Percentiles rank a stretch among this genome's conserved stretches.
These are phyloP conservation scores for Chloromyia formosa DNA, from an alignment of 2,888 invertebrate species.

Conservation along the genomic window DNA sequence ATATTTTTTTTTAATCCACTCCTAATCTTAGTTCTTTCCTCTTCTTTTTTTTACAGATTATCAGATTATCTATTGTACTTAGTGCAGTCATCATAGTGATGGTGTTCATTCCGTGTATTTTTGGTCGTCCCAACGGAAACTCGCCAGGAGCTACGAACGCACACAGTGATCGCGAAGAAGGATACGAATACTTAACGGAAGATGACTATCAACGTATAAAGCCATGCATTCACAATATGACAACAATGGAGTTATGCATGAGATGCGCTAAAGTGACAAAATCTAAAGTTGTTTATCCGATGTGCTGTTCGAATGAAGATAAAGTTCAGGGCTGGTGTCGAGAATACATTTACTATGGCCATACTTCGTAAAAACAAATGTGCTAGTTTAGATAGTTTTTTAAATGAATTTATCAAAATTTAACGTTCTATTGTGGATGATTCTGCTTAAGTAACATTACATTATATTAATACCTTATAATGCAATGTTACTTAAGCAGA, in stretches of 20 bases:
- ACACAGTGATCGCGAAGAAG: slow-evolving; percentile 26
- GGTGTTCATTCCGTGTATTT: background rate
- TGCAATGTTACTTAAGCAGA: no score
- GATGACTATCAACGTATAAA: slow-evolving; percentile 12
- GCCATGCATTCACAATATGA: slow-evolving; percentile 55
- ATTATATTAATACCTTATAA: no score
- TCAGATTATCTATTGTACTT: background rate
- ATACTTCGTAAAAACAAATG: slow-evolving; percentile 43
- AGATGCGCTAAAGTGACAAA: slow-evolving; percentile 68
- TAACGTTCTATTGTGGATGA: no score
- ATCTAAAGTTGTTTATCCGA: slow-evolving; percentile 66
- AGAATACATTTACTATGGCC: slow-evolving; percentile 65
- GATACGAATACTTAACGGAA: slow-evolving; percentile 28
- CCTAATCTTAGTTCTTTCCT: no score
- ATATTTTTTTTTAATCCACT: no score
- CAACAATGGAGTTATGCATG: slow-evolving; percentile 65
- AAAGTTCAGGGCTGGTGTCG: slow-evolving; percentile 66
- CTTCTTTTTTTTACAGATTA: background rate
- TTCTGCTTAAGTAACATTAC: no score
- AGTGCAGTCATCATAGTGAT: background rate
- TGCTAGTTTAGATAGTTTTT: no score
- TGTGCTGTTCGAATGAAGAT: slow-evolving; percentile 67
- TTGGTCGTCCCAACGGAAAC: slow-evolving; percentile 5
- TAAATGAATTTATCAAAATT: no score
- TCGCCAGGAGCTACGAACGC: slow-evolving; percentile 16